Base-by-base conservation (phyloP, 2,888 invertebrate genomes). In the Marasmarcha lunaedactyla region DNA sequence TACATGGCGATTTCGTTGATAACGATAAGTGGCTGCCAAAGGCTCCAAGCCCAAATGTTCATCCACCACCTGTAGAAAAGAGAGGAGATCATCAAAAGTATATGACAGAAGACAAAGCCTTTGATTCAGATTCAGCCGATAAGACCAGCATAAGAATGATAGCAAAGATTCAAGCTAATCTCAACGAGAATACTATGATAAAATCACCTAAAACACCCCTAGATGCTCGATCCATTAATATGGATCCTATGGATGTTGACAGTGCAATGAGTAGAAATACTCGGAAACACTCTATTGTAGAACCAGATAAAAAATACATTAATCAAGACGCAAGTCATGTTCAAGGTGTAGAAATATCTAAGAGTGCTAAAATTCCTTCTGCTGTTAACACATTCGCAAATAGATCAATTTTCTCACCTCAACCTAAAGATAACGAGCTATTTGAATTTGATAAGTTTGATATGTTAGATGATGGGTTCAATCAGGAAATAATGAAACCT, bases 351-450 rank as follows among this genome's bases (percentile, higher is more conserved):
- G 81, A 79, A 51, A 79, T 79, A 42, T 77, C 79, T 1, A 79
- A 81, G 49, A 77, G 78, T 49, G 78, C 81, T 25, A 81, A 81
- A 54, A 79, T 81, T 58, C 78, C 79, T n/a, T 74, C 77, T 2
- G 52, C 68, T 6, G 59, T 59, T 2, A 77, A 73, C 53, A 62
- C 68, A 6, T 76, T 73, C 49, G 76, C 85, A 9, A 87, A 85
- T 53, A 84, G 88, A 39, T 88, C 90, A 0, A 88, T 91, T 61
- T 91, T 90, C 64, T 91, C 91, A 1, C 91, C 91, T 2, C 90
- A 89, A 46, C 86, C 87, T 27, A 87, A 87, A 52, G 86, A 87
- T 14, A 83, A 85, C 14, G 89, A 89, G 51, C 59, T 89, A 12
- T 87, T 88, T 48, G 89, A 89, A 44, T 87, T 89, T 50, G 89